Conservation (phyloP, 2,888 invertebrate species). For the Drosophila cognata region DNA sequence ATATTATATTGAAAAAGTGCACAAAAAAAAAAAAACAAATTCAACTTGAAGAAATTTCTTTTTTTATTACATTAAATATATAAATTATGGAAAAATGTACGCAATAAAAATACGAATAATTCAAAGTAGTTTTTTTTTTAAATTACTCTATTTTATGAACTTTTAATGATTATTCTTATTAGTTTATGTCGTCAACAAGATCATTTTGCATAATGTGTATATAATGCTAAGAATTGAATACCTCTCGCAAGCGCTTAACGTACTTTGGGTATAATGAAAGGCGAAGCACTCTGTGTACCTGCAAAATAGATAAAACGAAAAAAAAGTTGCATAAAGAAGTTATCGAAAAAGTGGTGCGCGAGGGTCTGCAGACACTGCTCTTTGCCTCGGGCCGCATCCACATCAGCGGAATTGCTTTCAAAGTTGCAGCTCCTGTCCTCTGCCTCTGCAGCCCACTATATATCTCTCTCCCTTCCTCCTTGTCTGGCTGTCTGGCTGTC, state of each 20-base stretch:
- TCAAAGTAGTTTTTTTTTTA: not conserved
- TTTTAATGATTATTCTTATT: not conserved
- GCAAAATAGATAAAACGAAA: conserved; percentile 57
- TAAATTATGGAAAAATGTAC: not conserved
- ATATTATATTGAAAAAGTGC: not conserved
- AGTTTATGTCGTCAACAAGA: too few species aligned
- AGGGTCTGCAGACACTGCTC: conserved; percentile 17
- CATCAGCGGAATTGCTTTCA: conserved; percentile 71
- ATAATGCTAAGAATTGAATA: not conserved
- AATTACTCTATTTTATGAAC: not conserved
- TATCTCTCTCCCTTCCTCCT: not conserved
- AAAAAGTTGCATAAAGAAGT: conserved; percentile 73
- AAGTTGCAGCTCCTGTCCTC: conserved; percentile 25
- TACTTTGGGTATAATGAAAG: conserved; percentile 27
- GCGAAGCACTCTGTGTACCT: conserved; percentile 42
- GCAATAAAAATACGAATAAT: not conserved
- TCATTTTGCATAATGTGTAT: too few species aligned
- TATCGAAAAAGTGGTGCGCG: conserved; percentile 71
- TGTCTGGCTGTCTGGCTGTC: conserved; percentile 29
- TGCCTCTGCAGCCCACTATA: not conserved
- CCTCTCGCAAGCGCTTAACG: not conserved
- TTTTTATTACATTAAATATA: not conserved
- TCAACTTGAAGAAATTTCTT: not conserved
- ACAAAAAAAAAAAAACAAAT: not conserved
- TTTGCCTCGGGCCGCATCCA: conserved; percentile 41